phyloP scores from a whole-genome alignment of 2,113 vertebrate genomes.

The Accipiter virgatus region DNA sequence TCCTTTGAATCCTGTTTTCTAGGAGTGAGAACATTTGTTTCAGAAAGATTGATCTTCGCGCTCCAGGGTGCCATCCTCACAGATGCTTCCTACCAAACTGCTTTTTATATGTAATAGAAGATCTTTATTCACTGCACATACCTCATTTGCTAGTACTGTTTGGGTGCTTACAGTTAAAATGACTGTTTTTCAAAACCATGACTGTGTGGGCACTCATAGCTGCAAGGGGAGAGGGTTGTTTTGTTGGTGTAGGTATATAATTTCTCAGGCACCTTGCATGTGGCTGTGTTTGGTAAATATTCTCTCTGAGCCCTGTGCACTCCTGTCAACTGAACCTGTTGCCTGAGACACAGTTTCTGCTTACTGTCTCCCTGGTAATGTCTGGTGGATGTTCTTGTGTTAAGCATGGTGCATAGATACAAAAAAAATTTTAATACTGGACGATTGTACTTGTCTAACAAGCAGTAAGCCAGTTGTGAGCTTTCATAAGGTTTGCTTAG shows the following conservation, averaged over 20 bases:
- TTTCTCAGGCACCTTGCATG: neutral
- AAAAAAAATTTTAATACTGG: neutral
- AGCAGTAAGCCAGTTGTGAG: neutral
- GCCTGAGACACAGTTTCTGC: neutral
- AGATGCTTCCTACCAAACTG: neutral
- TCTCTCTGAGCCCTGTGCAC: neutral
- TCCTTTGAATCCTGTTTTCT: neutral
- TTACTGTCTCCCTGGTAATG: neutral
- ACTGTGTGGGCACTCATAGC: neutral
- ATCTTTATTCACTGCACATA: neutral
- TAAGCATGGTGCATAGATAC: neutral
- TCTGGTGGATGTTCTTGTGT: neutral
- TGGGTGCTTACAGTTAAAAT: neutral
- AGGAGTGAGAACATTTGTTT: neutral
- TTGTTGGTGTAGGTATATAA: neutral
- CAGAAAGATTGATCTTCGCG: rapidly evolving
- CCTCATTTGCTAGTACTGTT: neutral
- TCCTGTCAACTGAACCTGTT: neutral
- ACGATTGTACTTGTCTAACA: neutral
- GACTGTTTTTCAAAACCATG: neutral
- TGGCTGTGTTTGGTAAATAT: neutral
- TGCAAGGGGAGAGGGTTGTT: neutral
- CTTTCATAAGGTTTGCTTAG: neutral
- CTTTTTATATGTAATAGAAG: neutral
- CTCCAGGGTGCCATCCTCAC: neutral